phyloP scores from a whole-genome alignment of 1,140 invertebrate genomes.

The Popillia japonica region DNA sequence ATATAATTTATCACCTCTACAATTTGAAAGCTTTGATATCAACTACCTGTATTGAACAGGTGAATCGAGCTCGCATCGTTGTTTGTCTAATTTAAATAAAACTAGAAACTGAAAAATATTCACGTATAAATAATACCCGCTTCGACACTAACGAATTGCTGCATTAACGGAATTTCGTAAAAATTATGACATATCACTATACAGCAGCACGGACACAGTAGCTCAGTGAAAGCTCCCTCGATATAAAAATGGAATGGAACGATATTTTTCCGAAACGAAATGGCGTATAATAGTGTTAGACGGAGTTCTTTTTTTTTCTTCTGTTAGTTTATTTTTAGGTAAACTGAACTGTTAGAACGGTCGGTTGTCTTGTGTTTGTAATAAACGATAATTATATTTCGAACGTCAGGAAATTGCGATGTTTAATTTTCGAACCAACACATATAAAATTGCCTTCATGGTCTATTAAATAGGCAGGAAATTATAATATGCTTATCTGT shows the following conservation, averaged over 20 bases:
- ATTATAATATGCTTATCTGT: conserved; percentile 26
- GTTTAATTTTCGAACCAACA: conserved; percentile 29
- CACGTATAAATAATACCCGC: neutral
- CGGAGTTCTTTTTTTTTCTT: neutral
- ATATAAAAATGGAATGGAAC: neutral
- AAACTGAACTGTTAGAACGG: conserved; percentile 10
- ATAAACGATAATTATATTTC: conserved; percentile 5
- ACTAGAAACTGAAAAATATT: neutral
- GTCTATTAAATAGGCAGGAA: conserved; percentile 31
- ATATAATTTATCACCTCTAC: neutral
- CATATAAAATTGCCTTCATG: conserved; percentile 10
- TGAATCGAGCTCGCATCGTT: neutral
- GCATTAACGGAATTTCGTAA: neutral
- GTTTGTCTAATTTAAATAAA: neutral
- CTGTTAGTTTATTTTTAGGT: conserved; percentile 6
- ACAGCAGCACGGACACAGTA: too few relatives aligned
- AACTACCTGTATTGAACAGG: too few relatives aligned
- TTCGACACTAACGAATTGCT: neutral
- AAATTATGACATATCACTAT: conserved; percentile 7
- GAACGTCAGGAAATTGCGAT: conserved; percentile 24
- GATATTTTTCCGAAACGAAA: neutral
- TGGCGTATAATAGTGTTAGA: neutral
- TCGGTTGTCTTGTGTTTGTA: neutral
- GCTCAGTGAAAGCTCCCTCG: neutral
- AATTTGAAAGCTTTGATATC: neutral